Conservation (phyloP, 2,113 vertebrate species). For the Regulus satrapa region DNA sequence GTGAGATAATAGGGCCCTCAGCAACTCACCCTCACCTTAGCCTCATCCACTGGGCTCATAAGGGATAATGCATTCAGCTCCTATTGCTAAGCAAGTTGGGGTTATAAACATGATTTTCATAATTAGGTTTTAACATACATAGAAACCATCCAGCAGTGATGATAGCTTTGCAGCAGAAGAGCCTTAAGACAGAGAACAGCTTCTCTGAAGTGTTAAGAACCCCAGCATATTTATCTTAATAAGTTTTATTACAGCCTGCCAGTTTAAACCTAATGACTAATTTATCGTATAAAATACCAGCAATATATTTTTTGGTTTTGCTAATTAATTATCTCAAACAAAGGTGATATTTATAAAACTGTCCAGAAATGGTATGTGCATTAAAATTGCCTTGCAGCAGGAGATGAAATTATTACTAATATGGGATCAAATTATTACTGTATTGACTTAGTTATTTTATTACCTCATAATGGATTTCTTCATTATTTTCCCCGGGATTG, state of each 20-base stretch:
- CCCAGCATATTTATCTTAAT: constrained; percentile 74
- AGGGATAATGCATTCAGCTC: background rate
- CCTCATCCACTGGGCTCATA: background rate
- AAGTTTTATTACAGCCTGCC: constrained; percentile 78
- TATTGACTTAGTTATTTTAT: constrained; percentile 82
- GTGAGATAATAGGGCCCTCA: background rate
- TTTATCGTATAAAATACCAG: constrained; percentile 77
- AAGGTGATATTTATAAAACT: constrained; percentile 81
- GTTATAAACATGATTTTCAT: constrained; percentile 47
- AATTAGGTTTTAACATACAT: constrained; percentile 27
- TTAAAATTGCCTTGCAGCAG: constrained; percentile 73
- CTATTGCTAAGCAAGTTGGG: background rate
- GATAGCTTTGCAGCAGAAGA: constrained; percentile 32
- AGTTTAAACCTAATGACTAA: constrained; percentile 80
- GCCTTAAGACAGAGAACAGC: constrained; percentile 55
- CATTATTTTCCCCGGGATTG: constrained; percentile 75
- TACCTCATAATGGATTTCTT: constrained; percentile 79
- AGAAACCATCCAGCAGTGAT: background rate
- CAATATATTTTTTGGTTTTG: constrained; percentile 77
- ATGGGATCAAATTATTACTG: constrained; percentile 77
- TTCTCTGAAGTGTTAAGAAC: constrained; percentile 67
- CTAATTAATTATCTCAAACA: constrained; percentile 82
- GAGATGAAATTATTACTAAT: constrained; percentile 79
- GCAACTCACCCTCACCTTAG: background rate
- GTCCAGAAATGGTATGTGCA: constrained; percentile 67